Conservation (phyloP, 2,888 invertebrate genomes). For the Metacarcinus magister region DNA sequence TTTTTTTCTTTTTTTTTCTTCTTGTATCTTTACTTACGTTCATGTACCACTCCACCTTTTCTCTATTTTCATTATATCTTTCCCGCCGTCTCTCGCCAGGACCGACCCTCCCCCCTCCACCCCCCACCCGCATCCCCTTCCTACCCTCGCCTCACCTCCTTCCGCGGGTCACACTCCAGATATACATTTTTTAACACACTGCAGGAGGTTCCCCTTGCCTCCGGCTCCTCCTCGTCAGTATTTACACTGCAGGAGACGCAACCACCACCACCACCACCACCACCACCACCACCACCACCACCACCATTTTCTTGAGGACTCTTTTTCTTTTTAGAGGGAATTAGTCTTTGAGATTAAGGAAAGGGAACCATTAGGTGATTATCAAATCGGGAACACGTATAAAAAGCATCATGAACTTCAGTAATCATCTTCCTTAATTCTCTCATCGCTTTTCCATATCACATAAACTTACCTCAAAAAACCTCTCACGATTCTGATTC, state of each 20-base stretch:
- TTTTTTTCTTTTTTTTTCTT: conserved; percentile 17
- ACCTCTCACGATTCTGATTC: too few relatives aligned
- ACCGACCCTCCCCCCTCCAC: background rate
- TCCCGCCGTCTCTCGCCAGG: background rate
- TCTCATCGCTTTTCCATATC: background rate
- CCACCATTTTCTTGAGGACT: background rate
- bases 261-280: background rate
- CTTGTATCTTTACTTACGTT: too few relatives aligned
- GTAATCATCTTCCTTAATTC: background rate
- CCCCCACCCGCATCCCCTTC: background rate
- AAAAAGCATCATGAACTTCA: background rate
- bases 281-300: background rate
- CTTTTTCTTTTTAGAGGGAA: background rate
- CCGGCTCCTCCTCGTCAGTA: background rate
- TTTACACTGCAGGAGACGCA: background rate
- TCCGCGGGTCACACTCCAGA: background rate
- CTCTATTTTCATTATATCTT: background rate
- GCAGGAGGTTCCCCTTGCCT: conserved; percentile 3
- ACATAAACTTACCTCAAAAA: background rate
- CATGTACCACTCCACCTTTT: conserved; percentile 10
- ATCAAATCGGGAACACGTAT: background rate
- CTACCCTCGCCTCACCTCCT: background rate
- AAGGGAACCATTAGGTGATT: background rate
- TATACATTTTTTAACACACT: conserved; percentile 39
- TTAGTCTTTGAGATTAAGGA: background rate